Base-by-base conservation (phyloP, 2,113 vertebrate species). In the Redunca redunca region DNA sequence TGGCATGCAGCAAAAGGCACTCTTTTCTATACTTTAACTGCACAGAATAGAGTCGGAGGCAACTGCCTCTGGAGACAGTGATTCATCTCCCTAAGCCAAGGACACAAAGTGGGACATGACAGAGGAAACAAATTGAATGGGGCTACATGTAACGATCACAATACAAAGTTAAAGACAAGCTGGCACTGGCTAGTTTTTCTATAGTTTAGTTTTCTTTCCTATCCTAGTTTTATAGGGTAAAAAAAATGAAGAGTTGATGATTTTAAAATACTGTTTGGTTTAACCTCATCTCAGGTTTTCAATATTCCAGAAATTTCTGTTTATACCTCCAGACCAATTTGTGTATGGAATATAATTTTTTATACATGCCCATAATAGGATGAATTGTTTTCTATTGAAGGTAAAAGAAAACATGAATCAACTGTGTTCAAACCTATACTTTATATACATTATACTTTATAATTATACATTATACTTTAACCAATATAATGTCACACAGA, bases 11-110 rank as follows among this genome's bases (percentile, higher is more conserved):
- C 67, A 71, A 48, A 93, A 7, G 43, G 64, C 23, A 55, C 48
- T 33, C 81, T 67, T 83, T 92, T 86, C 81, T 92, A 11, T 5
- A 92, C 88, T 95, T 93, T 78, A 93, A 90, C n/a, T 95, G 90
- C 33, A 89, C 15, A 74, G 83, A 64, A 82, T 33, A 90, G 55
- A 93, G 62, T 30, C 16, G 25, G 88, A 90, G 88, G 57, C 81
- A 64, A 64, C 0, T 43, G 64, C 40, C 53, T 91, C 78, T 28
- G 55, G 74, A 94, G 96, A 82, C 14, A n/a, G n/a, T 50, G 55
- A 95, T 62, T 83, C 62, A 87, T 62, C 16, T 36, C n/a, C 43
- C 84, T 15, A 48, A 84, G 85, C 46, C 84, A 92, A 95, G 83
- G 94, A 92, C 93, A 97, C 62, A 78, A 81, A 95, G 80, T 40